phyloP scores from a whole-genome alignment of 2,888 invertebrate species.

The Chrysopilus asiliformis region DNA sequence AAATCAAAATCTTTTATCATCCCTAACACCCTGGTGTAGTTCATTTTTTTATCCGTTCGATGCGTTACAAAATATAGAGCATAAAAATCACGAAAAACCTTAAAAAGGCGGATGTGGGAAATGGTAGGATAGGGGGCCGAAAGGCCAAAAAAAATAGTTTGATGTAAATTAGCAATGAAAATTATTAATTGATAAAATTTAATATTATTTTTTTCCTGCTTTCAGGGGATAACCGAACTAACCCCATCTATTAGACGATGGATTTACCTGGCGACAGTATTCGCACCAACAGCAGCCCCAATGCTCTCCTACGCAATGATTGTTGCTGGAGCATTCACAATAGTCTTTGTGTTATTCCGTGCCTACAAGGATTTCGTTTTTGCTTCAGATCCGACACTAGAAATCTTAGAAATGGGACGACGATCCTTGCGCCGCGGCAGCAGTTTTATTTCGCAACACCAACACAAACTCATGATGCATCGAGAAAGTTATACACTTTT shows the following conservation, averaged over 20 bases:
- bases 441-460: constrained; percentile 33
- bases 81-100: too few species aligned
- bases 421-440: constrained; percentile 53
- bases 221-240: constrained; percentile 61
- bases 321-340: constrained; percentile 48
- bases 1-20: too few species aligned
- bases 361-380: constrained; percentile 64
- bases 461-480: constrained; percentile 26
- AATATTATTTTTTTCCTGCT: constrained; percentile 1
- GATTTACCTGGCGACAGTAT: constrained; percentile 67
- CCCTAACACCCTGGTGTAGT: too few species aligned
- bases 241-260: constrained; percentile 66
- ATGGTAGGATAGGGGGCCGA: too few species aligned
- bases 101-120: too few species aligned
- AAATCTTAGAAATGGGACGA: constrained; percentile 64
- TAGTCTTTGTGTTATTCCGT: constrained; percentile 53
- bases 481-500: constrained; percentile 32
- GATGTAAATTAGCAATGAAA: too few species aligned
- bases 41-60: too few species aligned
- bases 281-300: constrained; percentile 59
- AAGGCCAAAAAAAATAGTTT: too few species aligned
- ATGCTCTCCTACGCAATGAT: constrained; percentile 59
- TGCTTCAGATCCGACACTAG: constrained; percentile 48
- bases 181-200: too few species aligned
- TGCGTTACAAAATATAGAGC: too few species aligned